Conservation (phyloP, 2,888 invertebrate genomes). For the Bombylius discolor region DNA sequence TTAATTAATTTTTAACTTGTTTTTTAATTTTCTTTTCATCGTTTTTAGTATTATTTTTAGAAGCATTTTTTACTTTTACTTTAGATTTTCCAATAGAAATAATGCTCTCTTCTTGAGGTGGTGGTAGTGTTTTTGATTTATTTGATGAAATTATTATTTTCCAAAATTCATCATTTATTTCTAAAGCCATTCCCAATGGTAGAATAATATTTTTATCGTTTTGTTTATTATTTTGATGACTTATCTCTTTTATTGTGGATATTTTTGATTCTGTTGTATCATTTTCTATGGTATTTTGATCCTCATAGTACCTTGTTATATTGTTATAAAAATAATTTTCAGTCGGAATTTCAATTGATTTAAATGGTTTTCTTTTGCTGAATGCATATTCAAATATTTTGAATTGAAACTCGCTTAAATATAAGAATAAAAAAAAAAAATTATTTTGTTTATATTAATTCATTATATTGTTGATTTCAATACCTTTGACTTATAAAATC, state of each 20-base stretch:
- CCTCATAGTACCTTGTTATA: background rate
- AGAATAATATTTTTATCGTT: conserved; percentile 3
- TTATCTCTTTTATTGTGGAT: background rate
- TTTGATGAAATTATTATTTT: background rate
- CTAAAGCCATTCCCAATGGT: conserved; percentile 10
- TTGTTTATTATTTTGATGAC: background rate
- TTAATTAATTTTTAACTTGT: no score
- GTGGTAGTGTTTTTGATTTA: background rate
- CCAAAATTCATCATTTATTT: conserved; percentile 10
- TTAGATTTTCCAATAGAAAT: background rate
- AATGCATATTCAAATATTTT: conserved; percentile 5
- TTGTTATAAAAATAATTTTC: background rate
- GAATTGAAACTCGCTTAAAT: conserved; percentile 8
- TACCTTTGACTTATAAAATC: conserved; percentile 10
- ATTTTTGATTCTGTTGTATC: background rate
- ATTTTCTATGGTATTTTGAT: background rate
- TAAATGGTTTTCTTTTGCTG: background rate
- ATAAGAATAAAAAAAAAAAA: no score
- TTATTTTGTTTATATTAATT: no score
- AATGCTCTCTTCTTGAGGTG: no score
- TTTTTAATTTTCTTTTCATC: background rate
- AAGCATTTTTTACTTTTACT: background rate
- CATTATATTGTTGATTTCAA: no score
- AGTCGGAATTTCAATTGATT: background rate
- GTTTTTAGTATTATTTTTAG: background rate